These are phyloP conservation scores for Drosophila ezoana DNA, from an alignment of 2,888 invertebrate genomes.

Conservation along the genomic window DNA sequence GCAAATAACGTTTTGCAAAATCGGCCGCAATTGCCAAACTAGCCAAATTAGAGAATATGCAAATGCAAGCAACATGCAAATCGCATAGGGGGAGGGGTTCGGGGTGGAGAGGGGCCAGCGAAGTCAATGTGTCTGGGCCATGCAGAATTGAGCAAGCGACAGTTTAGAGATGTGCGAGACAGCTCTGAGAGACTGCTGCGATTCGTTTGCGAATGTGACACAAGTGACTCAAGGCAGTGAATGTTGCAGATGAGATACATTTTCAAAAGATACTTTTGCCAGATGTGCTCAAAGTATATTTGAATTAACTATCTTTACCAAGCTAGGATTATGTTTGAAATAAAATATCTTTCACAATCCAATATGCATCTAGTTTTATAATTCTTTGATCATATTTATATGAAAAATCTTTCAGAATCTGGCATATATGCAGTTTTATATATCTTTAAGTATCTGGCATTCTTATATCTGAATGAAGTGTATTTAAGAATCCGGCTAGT, in stretches of 20 bases:
- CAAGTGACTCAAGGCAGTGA: constrained; percentile 13
- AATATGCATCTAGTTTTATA: too few relatives aligned
- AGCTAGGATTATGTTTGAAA: neutral
- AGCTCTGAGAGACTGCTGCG: constrained; percentile 20
- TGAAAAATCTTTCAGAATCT: too few relatives aligned
- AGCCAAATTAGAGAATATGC: constrained; percentile 80
- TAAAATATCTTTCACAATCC: too few relatives aligned
- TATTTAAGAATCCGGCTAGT: too few relatives aligned
- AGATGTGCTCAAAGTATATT: neutral
- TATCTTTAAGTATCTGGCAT: too few relatives aligned
- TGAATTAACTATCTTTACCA: neutral
- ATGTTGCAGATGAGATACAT: neutral
- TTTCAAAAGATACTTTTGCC: constrained; percentile 4
- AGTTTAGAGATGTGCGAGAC: constrained; percentile 44
- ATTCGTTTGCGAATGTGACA: constrained; percentile 26
- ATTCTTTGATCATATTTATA: too few relatives aligned
- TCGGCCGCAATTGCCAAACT: constrained; percentile 80
- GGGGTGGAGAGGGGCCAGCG: neutral
- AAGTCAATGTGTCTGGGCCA: constrained; percentile 5
- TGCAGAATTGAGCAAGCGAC: constrained; percentile 19
- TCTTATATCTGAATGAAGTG: too few relatives aligned
- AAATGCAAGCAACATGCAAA: constrained; percentile 72
- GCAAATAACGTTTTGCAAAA: constrained; percentile 79
- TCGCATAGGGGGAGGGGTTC: neutral
- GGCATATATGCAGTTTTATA: too few relatives aligned